A percentile compares a stretch with the other conserved stretches of the same genome.
phyloP scores from a whole-genome alignment of 2,113 vertebrate genomes.

The Pelusios castaneus region DNA sequence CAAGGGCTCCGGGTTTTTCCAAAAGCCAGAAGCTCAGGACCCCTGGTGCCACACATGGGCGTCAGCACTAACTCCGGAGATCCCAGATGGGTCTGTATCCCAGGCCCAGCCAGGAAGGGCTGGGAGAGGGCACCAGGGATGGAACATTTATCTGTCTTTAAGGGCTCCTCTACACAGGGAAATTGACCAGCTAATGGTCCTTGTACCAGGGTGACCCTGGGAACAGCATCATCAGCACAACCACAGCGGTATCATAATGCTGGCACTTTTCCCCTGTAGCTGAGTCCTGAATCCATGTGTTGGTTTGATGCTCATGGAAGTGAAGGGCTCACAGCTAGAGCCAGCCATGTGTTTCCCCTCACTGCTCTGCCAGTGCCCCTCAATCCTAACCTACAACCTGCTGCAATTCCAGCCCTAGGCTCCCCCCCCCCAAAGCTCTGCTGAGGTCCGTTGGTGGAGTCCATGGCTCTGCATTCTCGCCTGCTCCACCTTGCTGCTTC shows the following conservation, averaged over 20 bases:
- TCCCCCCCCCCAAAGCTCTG: not conserved
- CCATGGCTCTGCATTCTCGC: not conserved
- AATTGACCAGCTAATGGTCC: too few relatives aligned
- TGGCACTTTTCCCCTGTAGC: too few relatives aligned
- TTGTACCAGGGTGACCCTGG: too few relatives aligned
- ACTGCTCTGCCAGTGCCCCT: too few relatives aligned
- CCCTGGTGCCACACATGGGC: rapidly evolving
- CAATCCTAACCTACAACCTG: not conserved
- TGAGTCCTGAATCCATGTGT: too few relatives aligned
- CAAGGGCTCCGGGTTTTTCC: not conserved
- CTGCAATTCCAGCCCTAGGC: not conserved
- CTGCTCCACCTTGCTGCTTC: not conserved
- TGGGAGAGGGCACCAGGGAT: not conserved
- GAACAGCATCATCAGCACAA: too few relatives aligned
- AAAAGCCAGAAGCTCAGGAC: rapidly evolving
- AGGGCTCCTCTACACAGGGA: not conserved
- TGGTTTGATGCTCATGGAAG: too few relatives aligned
- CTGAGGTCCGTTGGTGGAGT: not conserved
- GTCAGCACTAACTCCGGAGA: rapidly evolving
- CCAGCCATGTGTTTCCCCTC: too few relatives aligned
- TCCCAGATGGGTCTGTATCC: not conserved
- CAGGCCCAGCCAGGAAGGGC: not conserved
- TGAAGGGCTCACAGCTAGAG: too few relatives aligned
- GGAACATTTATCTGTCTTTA: not conserved
- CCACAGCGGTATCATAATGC: too few relatives aligned